These are phyloP conservation scores for Pachypanchax playfairii DNA, from an alignment of 2,113 vertebrate genomes.

Conservation along the genomic window DNA sequence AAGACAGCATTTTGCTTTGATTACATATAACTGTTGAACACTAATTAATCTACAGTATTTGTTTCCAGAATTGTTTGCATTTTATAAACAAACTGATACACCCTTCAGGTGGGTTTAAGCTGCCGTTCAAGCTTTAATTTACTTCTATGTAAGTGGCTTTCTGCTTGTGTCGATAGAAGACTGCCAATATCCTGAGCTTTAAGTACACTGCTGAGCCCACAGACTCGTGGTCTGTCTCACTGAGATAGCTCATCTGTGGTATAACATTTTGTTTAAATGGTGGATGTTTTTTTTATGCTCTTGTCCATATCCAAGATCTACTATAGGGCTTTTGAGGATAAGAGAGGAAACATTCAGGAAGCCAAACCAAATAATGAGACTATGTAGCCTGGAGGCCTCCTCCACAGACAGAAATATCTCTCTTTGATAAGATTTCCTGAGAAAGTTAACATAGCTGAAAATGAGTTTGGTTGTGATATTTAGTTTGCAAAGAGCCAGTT, in stretches of 20 bases:
- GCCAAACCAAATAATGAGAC: constrained; percentile 75
- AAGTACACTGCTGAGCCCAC: constrained; percentile 50
- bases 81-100: constrained; percentile 6
- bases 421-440: constrained; percentile 66
- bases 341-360: constrained; percentile 72
- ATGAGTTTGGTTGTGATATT: constrained; percentile 66
- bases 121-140: constrained; percentile 32
- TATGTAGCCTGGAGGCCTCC: constrained; percentile 55
- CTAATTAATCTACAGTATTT: not conserved
- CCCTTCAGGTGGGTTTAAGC: constrained; percentile 33
- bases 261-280: constrained; percentile 75
- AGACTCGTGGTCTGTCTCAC: constrained; percentile 52
- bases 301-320: constrained; percentile 61
- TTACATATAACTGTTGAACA: constrained; percentile 1
- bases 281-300: constrained; percentile 75
- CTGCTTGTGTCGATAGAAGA: constrained; percentile 45
- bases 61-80: constrained; percentile 13
- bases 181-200: constrained; percentile 50
- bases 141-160: constrained; percentile 49
- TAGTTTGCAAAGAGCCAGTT: constrained; percentile 59
- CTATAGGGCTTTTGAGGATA: constrained; percentile 65
- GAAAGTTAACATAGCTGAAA: constrained; percentile 69
- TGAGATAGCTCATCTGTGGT: constrained; percentile 65
- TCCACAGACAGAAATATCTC: constrained; percentile 67
- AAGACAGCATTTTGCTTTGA: too few relatives aligned